Conservation (phyloP, 1,140 invertebrate genomes). For the Cydia fagiglandana region DNA sequence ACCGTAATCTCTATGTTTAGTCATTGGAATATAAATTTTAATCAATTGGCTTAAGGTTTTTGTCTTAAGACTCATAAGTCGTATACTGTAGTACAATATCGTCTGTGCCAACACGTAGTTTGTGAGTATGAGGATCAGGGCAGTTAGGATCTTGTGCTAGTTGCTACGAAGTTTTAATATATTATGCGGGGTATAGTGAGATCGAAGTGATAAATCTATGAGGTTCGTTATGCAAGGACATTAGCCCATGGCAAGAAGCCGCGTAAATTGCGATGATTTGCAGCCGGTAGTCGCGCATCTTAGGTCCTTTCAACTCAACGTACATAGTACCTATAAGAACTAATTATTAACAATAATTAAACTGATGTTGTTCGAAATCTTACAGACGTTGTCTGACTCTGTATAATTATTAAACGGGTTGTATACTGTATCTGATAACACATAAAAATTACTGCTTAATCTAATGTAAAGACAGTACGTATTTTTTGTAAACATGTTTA, state of each 20-base stretch:
- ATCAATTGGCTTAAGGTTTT: slow-evolving; percentile 1
- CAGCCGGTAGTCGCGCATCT: slow-evolving; percentile 36
- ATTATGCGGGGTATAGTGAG: background rate
- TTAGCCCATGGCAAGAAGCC: slow-evolving; percentile 41
- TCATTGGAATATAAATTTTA: background rate
- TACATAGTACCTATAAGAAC: background rate
- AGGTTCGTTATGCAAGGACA: slow-evolving; percentile 47
- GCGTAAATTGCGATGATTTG: slow-evolving; percentile 49
- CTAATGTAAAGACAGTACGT: too few species aligned
- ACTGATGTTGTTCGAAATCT: too few species aligned
- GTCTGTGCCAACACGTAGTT: background rate
- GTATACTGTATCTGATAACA: too few species aligned
- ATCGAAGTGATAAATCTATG: slow-evolving; percentile 42
- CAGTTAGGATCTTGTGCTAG: background rate
- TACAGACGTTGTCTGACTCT: too few species aligned
- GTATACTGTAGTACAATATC: background rate
- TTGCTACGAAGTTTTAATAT: background rate
- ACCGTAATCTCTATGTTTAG: background rate
- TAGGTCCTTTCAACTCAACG: background rate
- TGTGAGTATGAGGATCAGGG: background rate
- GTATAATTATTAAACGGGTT: too few species aligned
- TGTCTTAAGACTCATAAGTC: background rate
- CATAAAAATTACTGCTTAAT: too few species aligned
- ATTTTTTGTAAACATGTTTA: too few species aligned
- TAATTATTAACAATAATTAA: background rate